A percentile compares a stretch with the other conserved stretches of the same genome.
These are phyloP conservation scores for Cynocephalus volans DNA, from an alignment of 2,113 vertebrate genomes.

Conservation along the genomic window DNA sequence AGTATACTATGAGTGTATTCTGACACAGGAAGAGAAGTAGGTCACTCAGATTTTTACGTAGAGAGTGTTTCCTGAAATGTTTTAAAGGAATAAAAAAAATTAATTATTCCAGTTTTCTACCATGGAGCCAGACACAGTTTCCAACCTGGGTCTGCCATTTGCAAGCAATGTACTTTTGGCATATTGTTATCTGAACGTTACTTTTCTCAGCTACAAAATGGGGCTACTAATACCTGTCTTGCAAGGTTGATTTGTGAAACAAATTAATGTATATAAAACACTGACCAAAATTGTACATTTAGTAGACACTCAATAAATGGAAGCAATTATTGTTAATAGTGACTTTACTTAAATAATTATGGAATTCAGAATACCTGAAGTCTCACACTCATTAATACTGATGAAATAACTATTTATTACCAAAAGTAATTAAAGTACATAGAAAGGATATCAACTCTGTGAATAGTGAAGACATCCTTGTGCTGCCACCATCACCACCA, in stretches of 20 bases:
- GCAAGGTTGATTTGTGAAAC: neutral
- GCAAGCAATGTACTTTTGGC: neutral
- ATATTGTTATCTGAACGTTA: neutral
- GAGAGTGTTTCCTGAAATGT: neutral
- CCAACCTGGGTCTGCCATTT: neutral
- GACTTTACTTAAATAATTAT: conserved; percentile 32
- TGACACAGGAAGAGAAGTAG: neutral
- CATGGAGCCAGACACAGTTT: neutral
- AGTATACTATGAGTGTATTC: neutral
- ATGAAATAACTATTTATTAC: neutral
- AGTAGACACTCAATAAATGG: neutral
- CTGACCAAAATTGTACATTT: neutral
- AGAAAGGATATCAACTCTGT: neutral
- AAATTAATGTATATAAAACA: neutral
- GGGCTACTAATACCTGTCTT: neutral
- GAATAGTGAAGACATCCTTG: neutral
- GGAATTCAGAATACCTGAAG: neutral
- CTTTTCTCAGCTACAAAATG: neutral
- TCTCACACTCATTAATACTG: neutral
- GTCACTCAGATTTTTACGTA: neutral
- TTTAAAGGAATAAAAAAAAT: conserved; percentile 31
- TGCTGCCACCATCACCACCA: neutral
- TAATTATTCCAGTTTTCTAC: neutral
- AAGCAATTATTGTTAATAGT: neutral
- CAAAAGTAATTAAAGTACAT: neutral